Base-by-base conservation (phyloP, 2,888 invertebrate species). In the Neoitamus cyanurus region DNA sequence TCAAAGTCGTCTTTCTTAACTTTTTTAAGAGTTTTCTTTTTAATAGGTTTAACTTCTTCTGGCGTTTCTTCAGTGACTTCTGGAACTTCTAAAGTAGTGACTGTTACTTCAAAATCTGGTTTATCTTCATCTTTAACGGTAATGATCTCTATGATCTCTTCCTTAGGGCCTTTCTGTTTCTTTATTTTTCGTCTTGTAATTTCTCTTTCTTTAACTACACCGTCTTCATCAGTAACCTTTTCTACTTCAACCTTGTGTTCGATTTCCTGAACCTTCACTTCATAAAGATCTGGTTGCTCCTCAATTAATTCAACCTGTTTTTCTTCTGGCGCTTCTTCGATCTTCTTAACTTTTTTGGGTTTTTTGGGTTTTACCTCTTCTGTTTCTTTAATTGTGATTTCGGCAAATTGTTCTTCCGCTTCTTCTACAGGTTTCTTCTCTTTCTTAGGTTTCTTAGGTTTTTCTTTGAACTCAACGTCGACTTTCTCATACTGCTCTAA, bases 401-500 rank as follows among this genome's bases (percentile, higher is more conserved):
- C 89, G 89, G 9, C 91, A 90, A 85, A 90, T 89, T 72, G 89
- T 90, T 86, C 92, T 92, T 85, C 91, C 92, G 25, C 92, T 88
- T 86, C 89, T 89, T 78, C 90, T 85, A 25, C 82, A 73, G 7
- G 87, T 73, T 0, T 30, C 69, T 3, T 84, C 20, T 15, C 86
- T 73, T 4, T 87, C 78, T 1, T 88, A 87, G 0, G 85, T 84
- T 83, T 87, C 84, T 58, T 80, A 83, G 88, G 85, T 88, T 89
- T 0, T 69, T 2, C 86, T 42, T 82, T 82, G 15, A 84, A 82
- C 9, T 91, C 31, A 1, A 91, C 86, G 25, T 90, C 90, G 15
- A 89, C 88, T 88, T 91, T 91, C 87, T 92, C 91, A 69, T 91
- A 90, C 87, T 90, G 90, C 85, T 92, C 91, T 0, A 91, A 88